Percentiles rank a stretch among this genome's conserved stretches.
Evolutionary conservation across 2,797 vertebrate genomes (phyloP).

Genomic region (Monodelphis domestica): DNA sequence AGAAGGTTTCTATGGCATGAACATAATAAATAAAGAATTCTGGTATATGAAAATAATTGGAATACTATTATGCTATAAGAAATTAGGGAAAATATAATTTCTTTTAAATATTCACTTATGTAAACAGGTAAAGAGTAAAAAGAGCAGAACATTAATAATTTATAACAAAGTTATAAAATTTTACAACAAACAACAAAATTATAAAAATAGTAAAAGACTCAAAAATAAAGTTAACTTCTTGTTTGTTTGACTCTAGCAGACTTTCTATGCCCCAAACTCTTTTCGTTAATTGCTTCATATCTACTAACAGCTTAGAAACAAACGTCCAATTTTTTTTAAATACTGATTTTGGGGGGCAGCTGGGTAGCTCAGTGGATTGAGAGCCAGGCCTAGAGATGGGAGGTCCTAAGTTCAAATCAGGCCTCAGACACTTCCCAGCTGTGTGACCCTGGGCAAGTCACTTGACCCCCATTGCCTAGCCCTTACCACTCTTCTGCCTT

Average conservation of each 20-base stretch:
- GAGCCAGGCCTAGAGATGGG: no score
- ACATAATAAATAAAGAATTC: no score
- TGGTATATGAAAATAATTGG: neutral
- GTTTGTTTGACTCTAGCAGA: neutral
- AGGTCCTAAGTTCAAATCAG: no score
- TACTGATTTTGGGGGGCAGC: slow-evolving; percentile 79
- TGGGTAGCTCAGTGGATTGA: no score
- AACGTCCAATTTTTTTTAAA: slow-evolving; percentile 58
- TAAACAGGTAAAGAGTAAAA: neutral
- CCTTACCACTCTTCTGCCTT: no score
- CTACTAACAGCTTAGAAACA: neutral
- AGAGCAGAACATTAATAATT: neutral
- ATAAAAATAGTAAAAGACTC: neutral
- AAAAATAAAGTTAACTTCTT: neutral
- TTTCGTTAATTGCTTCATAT: neutral
- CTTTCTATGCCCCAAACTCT: neutral
- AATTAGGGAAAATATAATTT: neutral
- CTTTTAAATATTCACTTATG: neutral
- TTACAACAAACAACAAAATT: no score
- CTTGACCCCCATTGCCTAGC: no score
- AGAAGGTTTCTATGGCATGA: no score
- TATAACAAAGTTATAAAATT: neutral
- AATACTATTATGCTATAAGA: neutral
- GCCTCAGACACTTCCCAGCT: no score
- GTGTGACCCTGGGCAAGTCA: no score